Base-by-base conservation (phyloP, 2,888 invertebrate species). In the Bombylius major region DNA sequence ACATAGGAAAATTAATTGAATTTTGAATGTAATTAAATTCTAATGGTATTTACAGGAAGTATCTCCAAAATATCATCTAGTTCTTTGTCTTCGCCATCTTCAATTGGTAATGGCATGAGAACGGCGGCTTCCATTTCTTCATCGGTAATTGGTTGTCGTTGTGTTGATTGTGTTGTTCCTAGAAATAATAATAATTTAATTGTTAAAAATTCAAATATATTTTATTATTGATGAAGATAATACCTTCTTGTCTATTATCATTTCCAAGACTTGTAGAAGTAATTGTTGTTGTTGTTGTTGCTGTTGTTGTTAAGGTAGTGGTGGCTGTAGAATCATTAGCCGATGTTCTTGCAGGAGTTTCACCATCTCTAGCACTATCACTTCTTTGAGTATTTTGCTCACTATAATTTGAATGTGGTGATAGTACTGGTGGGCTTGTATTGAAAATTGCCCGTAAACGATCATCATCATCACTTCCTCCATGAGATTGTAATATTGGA, bases 31-130 rank as follows among this genome's bases (percentile, higher is more conserved):
- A 36, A 6, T 36, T 36, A 9, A 9, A 8, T 8, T 36, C 9
- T 4, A 36, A 8, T 45, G 11, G 4, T 11, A 11, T 56, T 55
- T 56, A 59, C 59, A 50, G 56, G 55, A 13, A 58, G 47, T 14
- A 60, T 56, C 34, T 60, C 56, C 14, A 60, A 47, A 36, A 60
- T 56, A n/a, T 56, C 56, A 12, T 56, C 59, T 14, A 59, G 54
- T 32, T 58, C 60, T 31, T 58, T 59, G 32, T 54, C 54, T 34
- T 58, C 61, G 49, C 59, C 57, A 45, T 59, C 56, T 5, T 54
- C 54, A n/a, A 32, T 46, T 13, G 56, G 58, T 13, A 60, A 45
- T 46, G 56, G 56, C 13, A 58, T 54, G 14, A 58, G 45, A 32
- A 48, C 56, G 34, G 59, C 54, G 9, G 55, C 55, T 11, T 50